These are phyloP conservation scores for Drosophila ficusphila DNA, from an alignment of 1,140 invertebrate species.

Conservation along the genomic window DNA sequence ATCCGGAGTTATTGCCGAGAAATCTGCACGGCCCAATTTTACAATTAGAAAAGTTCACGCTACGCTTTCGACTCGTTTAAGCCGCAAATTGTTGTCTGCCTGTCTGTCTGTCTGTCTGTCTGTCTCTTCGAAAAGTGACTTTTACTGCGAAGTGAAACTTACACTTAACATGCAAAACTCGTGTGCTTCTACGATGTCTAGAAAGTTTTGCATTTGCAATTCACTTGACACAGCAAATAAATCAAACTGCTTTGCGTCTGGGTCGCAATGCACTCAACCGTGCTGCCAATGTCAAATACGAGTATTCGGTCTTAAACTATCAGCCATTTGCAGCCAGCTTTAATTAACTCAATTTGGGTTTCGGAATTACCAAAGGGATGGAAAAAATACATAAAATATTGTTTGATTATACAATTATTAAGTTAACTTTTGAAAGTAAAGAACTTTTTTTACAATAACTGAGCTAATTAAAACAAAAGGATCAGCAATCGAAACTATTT, in stretches of 20 bases:
- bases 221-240: conserved; percentile 52
- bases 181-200: conserved; percentile 36
- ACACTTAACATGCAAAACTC: conserved; percentile 51
- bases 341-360: background rate
- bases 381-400: background rate
- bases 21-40: conserved; percentile 42
- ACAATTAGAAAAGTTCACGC: conserved; percentile 59
- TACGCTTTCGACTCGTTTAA: conserved; percentile 32
- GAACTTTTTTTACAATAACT: background rate
- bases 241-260: conserved; percentile 22
- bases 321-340: background rate
- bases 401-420: background rate
- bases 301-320: conserved; percentile 17
- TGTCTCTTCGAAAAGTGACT: background rate
- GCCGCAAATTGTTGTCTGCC: conserved; percentile 32
- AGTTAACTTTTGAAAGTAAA: background rate
- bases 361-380: background rate
- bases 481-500: background rate
- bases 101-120: background rate
- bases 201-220: conserved; percentile 58
- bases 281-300: conserved; percentile 8
- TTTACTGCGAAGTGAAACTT: conserved; percentile 12
- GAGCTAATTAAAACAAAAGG: background rate
- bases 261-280: conserved; percentile 24
- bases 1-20: background rate